Percentiles rank a stretch among this genome's conserved stretches.
Conservation (phyloP, 2,113 vertebrate genomes). For the Bos taurus region DNA sequence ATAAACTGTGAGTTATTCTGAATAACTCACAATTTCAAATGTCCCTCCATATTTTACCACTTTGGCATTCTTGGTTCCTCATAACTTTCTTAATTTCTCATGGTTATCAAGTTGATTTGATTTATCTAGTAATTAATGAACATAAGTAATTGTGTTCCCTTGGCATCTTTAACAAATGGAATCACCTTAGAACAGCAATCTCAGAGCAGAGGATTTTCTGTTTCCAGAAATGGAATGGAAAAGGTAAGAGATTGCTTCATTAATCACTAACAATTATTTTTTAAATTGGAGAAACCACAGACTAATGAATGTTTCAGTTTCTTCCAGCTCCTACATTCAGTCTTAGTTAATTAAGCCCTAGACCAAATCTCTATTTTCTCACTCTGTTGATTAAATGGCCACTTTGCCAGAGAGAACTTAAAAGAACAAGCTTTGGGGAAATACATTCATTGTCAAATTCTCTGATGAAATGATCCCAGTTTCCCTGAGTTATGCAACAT, state of each 20-base stretch:
- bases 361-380: constrained; percentile 28
- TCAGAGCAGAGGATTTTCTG: background rate
- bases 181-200: background rate
- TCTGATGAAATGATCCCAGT: background rate
- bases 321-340: background rate
- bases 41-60: background rate
- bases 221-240: constrained; percentile 1
- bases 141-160: background rate
- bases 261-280: constrained; percentile 12
- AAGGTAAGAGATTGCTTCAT: background rate
- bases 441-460: constrained; percentile 11
- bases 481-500: background rate
- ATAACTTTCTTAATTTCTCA: background rate
- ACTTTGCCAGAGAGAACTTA: constrained; percentile 11
- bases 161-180: background rate
- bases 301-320: background rate
- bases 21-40: constrained; percentile 42
- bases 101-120: background rate
- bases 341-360: background rate
- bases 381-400: constrained; percentile 15
- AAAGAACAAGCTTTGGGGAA: background rate
- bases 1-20: background rate
- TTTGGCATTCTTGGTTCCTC: constrained; percentile 1
- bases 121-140: constrained; percentile 38
- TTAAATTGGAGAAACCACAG: constrained; percentile 18